phyloP scores from a whole-genome alignment of 1,140 invertebrate species.

The Lordiphosa collinella region DNA sequence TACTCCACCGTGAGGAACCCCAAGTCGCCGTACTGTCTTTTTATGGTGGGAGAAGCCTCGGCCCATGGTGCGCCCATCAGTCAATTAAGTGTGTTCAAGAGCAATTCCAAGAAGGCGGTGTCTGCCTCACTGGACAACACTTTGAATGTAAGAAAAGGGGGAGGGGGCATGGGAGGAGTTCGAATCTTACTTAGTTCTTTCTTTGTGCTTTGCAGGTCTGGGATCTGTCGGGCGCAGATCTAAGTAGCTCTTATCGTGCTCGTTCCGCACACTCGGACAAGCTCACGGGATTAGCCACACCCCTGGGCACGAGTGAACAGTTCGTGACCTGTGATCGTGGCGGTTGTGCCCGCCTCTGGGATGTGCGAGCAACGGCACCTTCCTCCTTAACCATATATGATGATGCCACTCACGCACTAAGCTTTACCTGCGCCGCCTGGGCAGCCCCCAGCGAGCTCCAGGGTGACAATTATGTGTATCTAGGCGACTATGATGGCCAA shows the following conservation, averaged over 20 bases:
- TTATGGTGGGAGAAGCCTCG: slow-evolving; percentile 40
- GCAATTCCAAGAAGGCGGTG: slow-evolving; percentile 20
- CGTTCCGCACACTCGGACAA: slow-evolving; percentile 35
- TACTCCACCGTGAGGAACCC: slow-evolving; percentile 47
- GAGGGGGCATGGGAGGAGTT: no score
- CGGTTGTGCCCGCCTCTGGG: slow-evolving; percentile 53
- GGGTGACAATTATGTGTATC: slow-evolving; percentile 44
- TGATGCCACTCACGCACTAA: slow-evolving; percentile 28
- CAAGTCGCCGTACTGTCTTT: slow-evolving; percentile 37
- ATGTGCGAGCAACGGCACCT: slow-evolving; percentile 38
- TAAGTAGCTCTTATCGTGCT: slow-evolving; percentile 32
- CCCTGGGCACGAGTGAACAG: neutral
- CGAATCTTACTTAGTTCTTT: neutral
- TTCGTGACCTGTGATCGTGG: slow-evolving; percentile 63
- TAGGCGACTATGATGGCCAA: slow-evolving; percentile 56
- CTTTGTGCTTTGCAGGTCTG: slow-evolving; percentile 29
- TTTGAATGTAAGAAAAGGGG: slow-evolving; percentile 31
- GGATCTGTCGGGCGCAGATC: slow-evolving; percentile 53
- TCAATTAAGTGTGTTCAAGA: slow-evolving; percentile 43
- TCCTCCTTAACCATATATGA: slow-evolving; percentile 40
- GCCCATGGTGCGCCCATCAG: slow-evolving; percentile 49
- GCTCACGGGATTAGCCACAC: slow-evolving; percentile 49
- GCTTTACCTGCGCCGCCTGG: slow-evolving; percentile 48
- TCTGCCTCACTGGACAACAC: slow-evolving; percentile 38
- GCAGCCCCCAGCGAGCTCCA: slow-evolving; percentile 30